Evolutionary conservation across 2,888 invertebrate genomes (phyloP), one percentile per base, ranked within the genome.

Genomic region (Drosophila birchii): DNA sequence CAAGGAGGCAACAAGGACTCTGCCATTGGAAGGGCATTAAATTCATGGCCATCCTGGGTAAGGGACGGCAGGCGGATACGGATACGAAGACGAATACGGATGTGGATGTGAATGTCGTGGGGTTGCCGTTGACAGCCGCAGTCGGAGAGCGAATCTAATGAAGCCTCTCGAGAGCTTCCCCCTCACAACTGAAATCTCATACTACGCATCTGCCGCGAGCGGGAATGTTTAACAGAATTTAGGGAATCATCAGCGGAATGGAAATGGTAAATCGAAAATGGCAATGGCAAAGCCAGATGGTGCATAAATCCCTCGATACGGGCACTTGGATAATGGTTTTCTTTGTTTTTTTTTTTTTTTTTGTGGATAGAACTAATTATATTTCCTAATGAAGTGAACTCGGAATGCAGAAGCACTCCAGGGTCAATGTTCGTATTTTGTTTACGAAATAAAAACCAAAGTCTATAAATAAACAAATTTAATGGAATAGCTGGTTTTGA

Each of bases 71-170:
- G 14, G 16, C 12, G 32, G 18, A 39, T 26, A 20, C 34, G 41
- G 66, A 41, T 18, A 29, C 14, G 32, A 12, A 41, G 20, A n/a
- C 14, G 32, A 12, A 41, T 26, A 16, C 16, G 39, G 38, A 39
- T 38, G 18, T 16, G 53, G 11, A 36, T 47, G 29, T 7, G 49
- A 7, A 38, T 41, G 63, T 63, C 47, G 64, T 43, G 64, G 64
- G 51, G 64, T 51, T 63, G 61, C 73, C 62, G 73, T 61, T 75
- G 76, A 70, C 76, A 63, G 57, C 45, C 76, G 29, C 70, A 61
- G 57, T 39, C 77, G 29, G n/a, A 61, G 55, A 66, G 57, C 68
- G 69, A 61, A 67, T 69, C 85, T 75, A 86, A 86, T 82, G 87
- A 86, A 85, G 79, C 72, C 82, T 60, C 86, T 67, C 26, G 77